Percentiles rank a stretch among this genome's conserved stretches.
These are phyloP conservation scores for Hydraecia micacea DNA, from an alignment of 2,888 invertebrate genomes.

Conservation along the genomic window DNA sequence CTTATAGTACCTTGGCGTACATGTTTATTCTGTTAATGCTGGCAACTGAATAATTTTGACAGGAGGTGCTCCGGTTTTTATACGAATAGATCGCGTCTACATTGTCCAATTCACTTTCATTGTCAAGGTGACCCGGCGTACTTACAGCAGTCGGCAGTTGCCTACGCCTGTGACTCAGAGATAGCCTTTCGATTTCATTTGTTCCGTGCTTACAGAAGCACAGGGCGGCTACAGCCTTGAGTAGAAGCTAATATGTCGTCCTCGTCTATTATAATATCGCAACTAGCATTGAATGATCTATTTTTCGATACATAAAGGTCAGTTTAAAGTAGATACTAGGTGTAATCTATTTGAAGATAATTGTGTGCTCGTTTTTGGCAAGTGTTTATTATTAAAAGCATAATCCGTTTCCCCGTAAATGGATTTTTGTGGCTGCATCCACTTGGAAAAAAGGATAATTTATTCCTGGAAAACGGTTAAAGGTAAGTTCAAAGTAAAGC, in stretches of 20 bases:
- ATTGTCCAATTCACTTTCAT: constrained; percentile 88
- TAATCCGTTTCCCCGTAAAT: not conserved
- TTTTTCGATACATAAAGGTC: constrained; percentile 57
- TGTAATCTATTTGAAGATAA: constrained; percentile 24
- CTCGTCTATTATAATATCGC: constrained; percentile 58
- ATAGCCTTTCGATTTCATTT: constrained; percentile 88
- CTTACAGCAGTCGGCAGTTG: constrained; percentile 62
- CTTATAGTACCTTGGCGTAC: constrained; percentile 86
- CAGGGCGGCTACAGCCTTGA: constrained; percentile 79
- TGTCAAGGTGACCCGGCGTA: constrained; percentile 86
- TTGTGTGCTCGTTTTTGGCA: constrained; percentile 31
- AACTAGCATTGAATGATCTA: constrained; percentile 45
- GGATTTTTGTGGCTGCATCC: not conserved
- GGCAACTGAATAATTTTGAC: constrained; percentile 89
- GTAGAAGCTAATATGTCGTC: constrained; percentile 64
- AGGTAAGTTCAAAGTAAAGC: constrained; percentile 11
- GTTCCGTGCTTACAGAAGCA: constrained; percentile 78
- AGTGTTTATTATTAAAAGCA: constrained; percentile 4
- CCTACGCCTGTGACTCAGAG: constrained; percentile 84
- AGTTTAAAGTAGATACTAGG: constrained; percentile 37
- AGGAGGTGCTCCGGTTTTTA: constrained; percentile 87
- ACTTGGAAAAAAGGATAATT: not conserved
- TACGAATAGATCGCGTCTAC: constrained; percentile 79
- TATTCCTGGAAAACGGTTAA: not conserved
- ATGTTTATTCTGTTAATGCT: constrained; percentile 87